Conservation (phyloP, 2,888 invertebrate genomes). For the Tineola bisselliella region DNA sequence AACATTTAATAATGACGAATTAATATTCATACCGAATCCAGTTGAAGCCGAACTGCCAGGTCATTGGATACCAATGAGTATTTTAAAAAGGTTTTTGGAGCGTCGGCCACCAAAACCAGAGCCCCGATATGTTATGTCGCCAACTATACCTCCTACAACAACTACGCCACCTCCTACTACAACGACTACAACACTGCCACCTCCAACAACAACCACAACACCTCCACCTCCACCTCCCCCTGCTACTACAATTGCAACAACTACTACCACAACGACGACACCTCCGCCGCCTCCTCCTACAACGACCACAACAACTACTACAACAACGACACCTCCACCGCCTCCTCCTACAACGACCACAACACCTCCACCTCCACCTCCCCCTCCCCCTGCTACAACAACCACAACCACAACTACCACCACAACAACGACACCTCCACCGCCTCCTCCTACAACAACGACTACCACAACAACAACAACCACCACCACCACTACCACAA, state of each 20-base stretch:
- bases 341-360: not conserved
- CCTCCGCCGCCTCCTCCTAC: not conserved
- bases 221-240: not conserved
- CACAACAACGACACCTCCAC: not conserved
- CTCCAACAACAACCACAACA: not conserved
- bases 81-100: constrained; percentile 27
- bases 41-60: constrained; percentile 37
- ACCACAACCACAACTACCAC: not conserved
- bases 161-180: not conserved
- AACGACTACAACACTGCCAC: not conserved
- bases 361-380: not conserved
- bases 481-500: not conserved
- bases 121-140: not conserved
- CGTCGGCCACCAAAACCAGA: not conserved
- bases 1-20: constrained; percentile 23
- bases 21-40: constrained; percentile 36
- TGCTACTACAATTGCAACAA: no score
- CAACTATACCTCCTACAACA: not conserved
- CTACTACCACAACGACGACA: no score
- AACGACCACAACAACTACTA: no score
- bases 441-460: not conserved
- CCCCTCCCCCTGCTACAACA: not conserved
- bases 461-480: not conserved
- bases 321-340: not conserved
- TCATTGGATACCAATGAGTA: constrained; percentile 37